These are phyloP conservation scores for Cynodonichthys magdalenae DNA, from an alignment of 2,797 vertebrate species.

Conservation along the genomic window DNA sequence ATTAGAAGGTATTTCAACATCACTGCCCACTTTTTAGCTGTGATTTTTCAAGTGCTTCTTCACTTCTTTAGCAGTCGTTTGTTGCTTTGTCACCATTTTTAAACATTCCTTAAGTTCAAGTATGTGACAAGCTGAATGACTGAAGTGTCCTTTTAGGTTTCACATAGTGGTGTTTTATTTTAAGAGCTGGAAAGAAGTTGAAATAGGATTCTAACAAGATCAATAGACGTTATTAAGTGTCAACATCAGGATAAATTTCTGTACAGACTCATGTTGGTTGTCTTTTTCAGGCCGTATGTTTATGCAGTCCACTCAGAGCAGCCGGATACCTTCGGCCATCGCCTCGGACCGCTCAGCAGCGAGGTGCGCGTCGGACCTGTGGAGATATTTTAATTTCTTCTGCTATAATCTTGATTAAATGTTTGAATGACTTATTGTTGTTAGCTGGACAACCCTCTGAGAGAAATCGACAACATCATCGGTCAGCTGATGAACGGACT, in stretches of 20 bases:
- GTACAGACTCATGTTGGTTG: neutral
- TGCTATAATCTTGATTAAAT: too few relatives aligned
- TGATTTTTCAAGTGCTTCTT: neutral
- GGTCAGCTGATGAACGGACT: conserved; percentile 97
- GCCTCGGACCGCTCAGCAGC: conserved; percentile 90
- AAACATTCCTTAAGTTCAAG: neutral
- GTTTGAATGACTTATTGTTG: accelerated
- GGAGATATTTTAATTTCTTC: too few relatives aligned
- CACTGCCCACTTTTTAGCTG: too few relatives aligned
- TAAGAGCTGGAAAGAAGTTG: too few relatives aligned
- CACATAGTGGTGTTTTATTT: too few relatives aligned
- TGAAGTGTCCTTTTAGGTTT: neutral
- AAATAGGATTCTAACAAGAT: too few relatives aligned
- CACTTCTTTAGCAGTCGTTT: neutral
- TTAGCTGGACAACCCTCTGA: conserved; percentile 92
- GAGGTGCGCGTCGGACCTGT: conserved; percentile 83
- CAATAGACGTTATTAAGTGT: too few relatives aligned
- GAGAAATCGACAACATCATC: conserved; percentile 92
- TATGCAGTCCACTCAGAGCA: conserved; percentile 97
- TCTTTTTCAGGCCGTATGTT: conserved; percentile 84
- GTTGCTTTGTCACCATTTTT: neutral
- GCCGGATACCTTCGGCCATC: conserved; percentile 93
- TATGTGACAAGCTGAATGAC: neutral
- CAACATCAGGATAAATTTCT: too few relatives aligned
- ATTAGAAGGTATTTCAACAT: too few relatives aligned